Base-by-base conservation (phyloP, 1,140 invertebrate species). In the Lineus longissimus region DNA sequence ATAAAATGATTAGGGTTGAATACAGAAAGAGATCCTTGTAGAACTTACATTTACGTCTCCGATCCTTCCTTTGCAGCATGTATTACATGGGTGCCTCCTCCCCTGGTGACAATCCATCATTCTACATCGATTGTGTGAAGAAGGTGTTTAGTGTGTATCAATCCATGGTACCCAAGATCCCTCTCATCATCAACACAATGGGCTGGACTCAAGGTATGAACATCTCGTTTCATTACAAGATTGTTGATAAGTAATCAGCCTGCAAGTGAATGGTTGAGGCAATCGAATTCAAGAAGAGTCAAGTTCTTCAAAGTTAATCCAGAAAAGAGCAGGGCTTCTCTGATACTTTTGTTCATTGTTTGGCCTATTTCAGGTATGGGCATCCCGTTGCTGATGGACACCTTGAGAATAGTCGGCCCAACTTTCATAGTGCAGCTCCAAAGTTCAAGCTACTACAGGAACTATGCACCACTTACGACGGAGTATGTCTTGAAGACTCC, bases 101-200 rank as follows among this genome's bases (percentile, higher is more conserved):
- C 22, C 72, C 78, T 13, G 55, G 41, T 30, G 66, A 73, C 40
- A 70, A 73, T 64, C 74, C 76, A 2, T 55, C 60, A 7, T 61
- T 67, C 27, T 82, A 82, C 62, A 30, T 77, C 2, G 65, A 68
- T 19, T 77, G 73, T 67, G 56, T 82, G n/a, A 58, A 69, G 9
- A 59, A 73, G 30, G 70, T 81, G 17, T 69, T 70, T 31, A 54
- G 67, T 2, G 66, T 64, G 22, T 75, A 77, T 43, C 33, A 63
- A 9, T 45, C 60, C 6, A 47, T 65, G 29, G 64, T 69, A 64
- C 30, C 47, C 0, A 67, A 67, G 9, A 55, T 69, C 9, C 80
- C 80, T 17, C 69, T 79, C 4, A 66, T 83, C 55, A 68, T 83
- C 19, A 83, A 83, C 57, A 83, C 81, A 17, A 82, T 83, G 78